Percentiles rank a stretch among this genome's conserved stretches.
Conservation (phyloP, 2,797 vertebrate genomes). For the Enteromius paludinosus region DNA sequence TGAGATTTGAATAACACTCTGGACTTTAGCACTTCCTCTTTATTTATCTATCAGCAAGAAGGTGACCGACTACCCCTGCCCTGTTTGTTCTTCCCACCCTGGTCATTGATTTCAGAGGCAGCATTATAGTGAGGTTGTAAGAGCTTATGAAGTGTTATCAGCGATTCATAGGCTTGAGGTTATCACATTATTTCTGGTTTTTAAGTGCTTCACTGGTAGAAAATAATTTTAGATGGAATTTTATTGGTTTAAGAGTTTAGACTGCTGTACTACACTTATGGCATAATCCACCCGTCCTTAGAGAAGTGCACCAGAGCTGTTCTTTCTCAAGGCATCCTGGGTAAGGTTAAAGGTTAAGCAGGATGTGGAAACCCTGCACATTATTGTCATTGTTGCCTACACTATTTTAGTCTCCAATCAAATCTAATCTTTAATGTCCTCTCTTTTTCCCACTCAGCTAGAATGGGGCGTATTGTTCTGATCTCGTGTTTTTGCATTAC, state of each 20-base stretch:
- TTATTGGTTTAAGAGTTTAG: constrained; percentile 2
- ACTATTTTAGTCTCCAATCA: constrained; percentile 37
- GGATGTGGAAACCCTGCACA: constrained; percentile 52
- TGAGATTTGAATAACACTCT: constrained; percentile 61
- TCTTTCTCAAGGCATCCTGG: constrained; percentile 28
- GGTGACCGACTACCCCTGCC: constrained; percentile 34
- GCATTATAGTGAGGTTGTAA: neutral
- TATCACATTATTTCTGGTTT: neutral
- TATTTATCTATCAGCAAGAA: constrained; percentile 54
- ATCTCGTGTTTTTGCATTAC: constrained; percentile 15
- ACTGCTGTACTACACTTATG: neutral
- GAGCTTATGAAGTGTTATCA: constrained; percentile 10
- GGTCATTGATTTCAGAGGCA: neutral
- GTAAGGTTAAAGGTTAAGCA: constrained; percentile 45
- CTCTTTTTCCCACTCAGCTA: neutral
- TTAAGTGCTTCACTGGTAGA: neutral
- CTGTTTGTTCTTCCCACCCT: constrained; percentile 60
- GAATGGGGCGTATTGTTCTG: constrained; percentile 10
- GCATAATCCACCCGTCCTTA: neutral
- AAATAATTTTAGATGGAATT: neutral
- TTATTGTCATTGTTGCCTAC: constrained; percentile 43
- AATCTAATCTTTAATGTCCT: constrained; percentile 6
- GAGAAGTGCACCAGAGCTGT: constrained; percentile 15
- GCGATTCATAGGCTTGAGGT: neutral
- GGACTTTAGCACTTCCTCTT: constrained; percentile 73